Conservation (phyloP, 2,797 vertebrate genomes). For the Alectoris magna region DNA sequence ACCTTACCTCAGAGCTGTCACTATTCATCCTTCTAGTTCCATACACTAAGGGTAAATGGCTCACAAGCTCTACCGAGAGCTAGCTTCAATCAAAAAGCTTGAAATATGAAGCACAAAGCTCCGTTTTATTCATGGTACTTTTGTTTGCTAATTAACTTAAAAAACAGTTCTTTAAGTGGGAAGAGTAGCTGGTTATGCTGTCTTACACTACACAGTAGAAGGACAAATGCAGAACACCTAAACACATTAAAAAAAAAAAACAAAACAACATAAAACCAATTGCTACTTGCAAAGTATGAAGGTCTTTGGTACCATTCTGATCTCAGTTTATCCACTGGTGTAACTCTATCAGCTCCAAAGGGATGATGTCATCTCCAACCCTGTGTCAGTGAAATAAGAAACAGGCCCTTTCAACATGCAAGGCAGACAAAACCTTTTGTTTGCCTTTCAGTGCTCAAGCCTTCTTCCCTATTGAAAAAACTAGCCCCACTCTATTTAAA, state of each 20-base stretch:
- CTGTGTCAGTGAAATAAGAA: constrained; percentile 32
- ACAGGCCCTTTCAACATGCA: constrained; percentile 1
- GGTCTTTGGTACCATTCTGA: neutral
- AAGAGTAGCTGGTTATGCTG: neutral
- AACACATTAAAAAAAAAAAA: neutral
- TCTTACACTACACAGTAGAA: neutral
- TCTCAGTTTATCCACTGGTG: neutral
- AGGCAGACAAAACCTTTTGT: neutral
- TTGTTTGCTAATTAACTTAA: constrained; percentile 9
- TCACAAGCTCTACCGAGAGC: neutral
- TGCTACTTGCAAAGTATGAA: neutral
- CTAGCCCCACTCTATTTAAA: neutral
- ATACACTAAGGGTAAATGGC: neutral
- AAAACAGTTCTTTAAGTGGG: neutral
- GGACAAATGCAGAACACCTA: neutral
- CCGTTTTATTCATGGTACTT: constrained; percentile 55
- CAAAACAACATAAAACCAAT: neutral
- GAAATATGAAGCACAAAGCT: constrained; percentile 25
- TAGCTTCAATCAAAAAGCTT: constrained; percentile 19
- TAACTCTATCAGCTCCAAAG: constrained; percentile 3
- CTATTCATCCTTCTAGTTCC: constrained; percentile 31
- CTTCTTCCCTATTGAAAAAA: neutral
- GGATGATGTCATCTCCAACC: constrained; percentile 19
- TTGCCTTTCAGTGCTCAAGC: neutral
- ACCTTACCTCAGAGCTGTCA: constrained; percentile 12